phyloP scores from a whole-genome alignment of 2,113 vertebrate genomes.

The Sorex araneus region DNA sequence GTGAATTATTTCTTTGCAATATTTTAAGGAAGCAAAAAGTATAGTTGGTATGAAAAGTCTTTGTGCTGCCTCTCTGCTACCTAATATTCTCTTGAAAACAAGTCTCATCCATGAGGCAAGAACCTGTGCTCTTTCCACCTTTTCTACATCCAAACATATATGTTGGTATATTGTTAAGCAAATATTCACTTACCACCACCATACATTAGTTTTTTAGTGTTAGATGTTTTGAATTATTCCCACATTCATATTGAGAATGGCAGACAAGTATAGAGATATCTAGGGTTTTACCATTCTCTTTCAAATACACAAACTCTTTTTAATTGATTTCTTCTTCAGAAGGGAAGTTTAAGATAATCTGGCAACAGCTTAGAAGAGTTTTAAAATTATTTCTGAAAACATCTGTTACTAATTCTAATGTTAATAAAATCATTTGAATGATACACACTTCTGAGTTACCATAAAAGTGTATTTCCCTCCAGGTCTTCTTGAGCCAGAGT shows the following conservation, averaged over 20 bases:
- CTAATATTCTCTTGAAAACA: background rate
- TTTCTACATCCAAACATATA: background rate
- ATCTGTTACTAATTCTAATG: conserved; percentile 70
- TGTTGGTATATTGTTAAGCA: no score
- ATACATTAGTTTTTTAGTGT: background rate
- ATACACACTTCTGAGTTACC: conserved; percentile 26
- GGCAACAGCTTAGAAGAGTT: background rate
- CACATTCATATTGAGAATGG: background rate
- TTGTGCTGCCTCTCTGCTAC: background rate
- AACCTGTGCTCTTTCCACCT: background rate
- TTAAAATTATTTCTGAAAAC: conserved; percentile 46
- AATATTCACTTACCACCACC: background rate
- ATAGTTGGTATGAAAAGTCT: background rate
- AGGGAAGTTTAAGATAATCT: background rate
- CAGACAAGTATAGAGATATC: background rate
- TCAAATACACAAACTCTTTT: background rate
- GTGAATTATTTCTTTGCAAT: background rate
- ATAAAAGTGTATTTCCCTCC: conserved; percentile 18
- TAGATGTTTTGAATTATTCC: background rate
- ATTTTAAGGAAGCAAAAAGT: background rate
- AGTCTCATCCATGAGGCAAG: background rate
- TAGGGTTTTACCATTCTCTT: background rate
- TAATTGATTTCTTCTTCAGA: background rate
- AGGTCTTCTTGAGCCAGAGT: no score
- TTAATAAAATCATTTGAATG: conserved; percentile 44